Conservation (phyloP, 37 sponge, comb jelly and placozoan species). For the Mnemiopsis leidyi region DNA sequence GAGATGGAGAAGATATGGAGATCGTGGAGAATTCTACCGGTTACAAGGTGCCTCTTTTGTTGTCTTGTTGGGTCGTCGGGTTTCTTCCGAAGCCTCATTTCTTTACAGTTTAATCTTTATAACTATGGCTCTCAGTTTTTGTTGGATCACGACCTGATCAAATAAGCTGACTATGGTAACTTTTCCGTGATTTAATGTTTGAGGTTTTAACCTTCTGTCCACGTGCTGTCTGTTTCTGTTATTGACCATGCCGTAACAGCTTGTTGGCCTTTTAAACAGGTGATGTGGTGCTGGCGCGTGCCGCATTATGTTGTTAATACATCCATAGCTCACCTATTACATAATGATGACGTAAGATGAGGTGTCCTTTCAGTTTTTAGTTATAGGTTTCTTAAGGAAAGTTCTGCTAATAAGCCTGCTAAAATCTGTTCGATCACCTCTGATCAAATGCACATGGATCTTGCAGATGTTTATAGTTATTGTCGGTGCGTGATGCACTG, state of each 20-base stretch:
- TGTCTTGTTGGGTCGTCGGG: no score
- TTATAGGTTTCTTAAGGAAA: neutral
- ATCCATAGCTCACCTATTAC: neutral
- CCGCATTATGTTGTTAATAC: neutral
- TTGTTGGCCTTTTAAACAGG: no score
- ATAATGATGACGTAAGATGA: neutral
- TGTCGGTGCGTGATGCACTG: neutral
- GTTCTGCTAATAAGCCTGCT: neutral
- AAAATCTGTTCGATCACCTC: neutral
- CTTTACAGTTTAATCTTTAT: neutral
- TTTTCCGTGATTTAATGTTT: neutral
- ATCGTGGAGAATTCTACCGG: neutral
- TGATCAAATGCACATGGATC: neutral
- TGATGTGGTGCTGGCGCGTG: neutral
- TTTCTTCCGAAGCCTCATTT: no score
- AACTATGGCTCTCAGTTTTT: neutral
- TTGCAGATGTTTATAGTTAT: no score
- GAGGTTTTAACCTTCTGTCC: neutral
- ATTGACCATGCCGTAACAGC: neutral
- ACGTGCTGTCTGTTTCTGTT: neutral
- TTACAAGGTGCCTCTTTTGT: constrained; percentile 16
- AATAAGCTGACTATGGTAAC: neutral
- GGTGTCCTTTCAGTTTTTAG: no score
- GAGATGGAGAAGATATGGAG: neutral
- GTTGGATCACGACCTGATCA: neutral